Evolutionary conservation across 2,888 invertebrate species (phyloP).

Genomic region (Erebia aethiops): DNA sequence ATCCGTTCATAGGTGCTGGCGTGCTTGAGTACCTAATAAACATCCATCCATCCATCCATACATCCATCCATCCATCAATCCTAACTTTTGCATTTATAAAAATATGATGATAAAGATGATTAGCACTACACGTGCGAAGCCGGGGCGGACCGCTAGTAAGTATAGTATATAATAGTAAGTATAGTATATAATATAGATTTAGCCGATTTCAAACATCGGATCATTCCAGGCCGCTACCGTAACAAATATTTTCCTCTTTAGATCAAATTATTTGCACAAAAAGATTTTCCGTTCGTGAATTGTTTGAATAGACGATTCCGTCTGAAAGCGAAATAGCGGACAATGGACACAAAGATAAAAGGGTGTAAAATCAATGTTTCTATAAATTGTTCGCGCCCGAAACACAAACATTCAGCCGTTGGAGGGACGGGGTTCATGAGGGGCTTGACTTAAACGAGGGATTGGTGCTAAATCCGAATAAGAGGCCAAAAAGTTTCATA

Average conservation of each 20-base stretch:
- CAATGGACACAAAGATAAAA: constrained; percentile 32
- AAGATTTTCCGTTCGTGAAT: neutral
- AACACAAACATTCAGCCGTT: constrained; percentile 31
- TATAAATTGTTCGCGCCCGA: constrained; percentile 31
- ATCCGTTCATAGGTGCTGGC: too few species aligned
- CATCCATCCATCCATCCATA: too few species aligned
- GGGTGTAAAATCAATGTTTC: constrained; percentile 38
- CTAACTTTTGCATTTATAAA: too few species aligned
- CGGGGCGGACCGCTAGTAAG: too few species aligned
- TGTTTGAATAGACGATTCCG: constrained; percentile 7
- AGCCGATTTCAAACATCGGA: too few species aligned
- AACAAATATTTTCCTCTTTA: neutral
- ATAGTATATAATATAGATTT: too few species aligned
- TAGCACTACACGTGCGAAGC: too few species aligned
- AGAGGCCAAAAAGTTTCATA: constrained; percentile 21
- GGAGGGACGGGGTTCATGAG: constrained; percentile 22
- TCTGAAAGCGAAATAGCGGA: constrained; percentile 21
- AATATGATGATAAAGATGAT: too few species aligned
- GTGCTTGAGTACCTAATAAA: too few species aligned
- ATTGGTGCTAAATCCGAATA: constrained; percentile 31
- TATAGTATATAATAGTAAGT: too few species aligned
- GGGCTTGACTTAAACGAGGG: constrained; percentile 35
- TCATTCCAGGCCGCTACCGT: too few species aligned
- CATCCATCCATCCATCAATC: too few species aligned
- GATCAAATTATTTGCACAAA: neutral